These are phyloP conservation scores for Ispidina picta DNA, from an alignment of 2,797 vertebrate species.

Conservation along the genomic window DNA sequence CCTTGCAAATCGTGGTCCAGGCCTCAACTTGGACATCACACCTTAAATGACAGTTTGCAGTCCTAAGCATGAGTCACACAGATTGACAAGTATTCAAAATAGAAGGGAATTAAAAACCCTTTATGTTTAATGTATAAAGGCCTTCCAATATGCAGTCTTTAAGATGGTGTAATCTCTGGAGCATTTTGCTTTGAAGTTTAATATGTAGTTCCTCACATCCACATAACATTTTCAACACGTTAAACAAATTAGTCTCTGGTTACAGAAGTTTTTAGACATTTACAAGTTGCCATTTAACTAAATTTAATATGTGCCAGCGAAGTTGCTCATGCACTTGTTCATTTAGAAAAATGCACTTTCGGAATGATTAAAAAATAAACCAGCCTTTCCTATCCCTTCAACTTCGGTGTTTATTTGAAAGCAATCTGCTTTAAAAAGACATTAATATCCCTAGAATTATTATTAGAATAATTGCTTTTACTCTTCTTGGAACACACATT, in stretches of 20 bases:
- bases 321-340: constrained; percentile 76
- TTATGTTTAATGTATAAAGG: constrained; percentile 70
- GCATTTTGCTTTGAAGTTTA: constrained; percentile 83
- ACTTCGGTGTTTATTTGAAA: constrained; percentile 82
- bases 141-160: constrained; percentile 73
- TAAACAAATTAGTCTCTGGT: constrained; percentile 86
- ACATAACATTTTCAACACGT: constrained; percentile 81
- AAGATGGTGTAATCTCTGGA: constrained; percentile 79
- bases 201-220: constrained; percentile 80
- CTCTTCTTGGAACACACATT: constrained; percentile 86
- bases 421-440: constrained; percentile 90
- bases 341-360: constrained; percentile 79
- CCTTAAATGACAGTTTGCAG: constrained; percentile 69
- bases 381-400: constrained; percentile 77
- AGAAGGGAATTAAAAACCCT: constrained; percentile 66
- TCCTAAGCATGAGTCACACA: constrained; percentile 55
- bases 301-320: constrained; percentile 79
- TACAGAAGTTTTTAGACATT: constrained; percentile 83
- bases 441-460: constrained; percentile 90
- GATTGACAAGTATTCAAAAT: constrained; percentile 70
- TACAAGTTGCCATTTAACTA: constrained; percentile 82
- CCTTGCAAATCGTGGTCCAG: constrained; percentile 74
- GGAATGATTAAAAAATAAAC: constrained; percentile 83
- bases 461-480: constrained; percentile 96
- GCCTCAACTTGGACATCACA: constrained; percentile 69